Evolutionary conservation across 2,113 vertebrate species (phyloP), one percentile per base, ranked within the genome.

Genomic region (Tetraodon nigroviridis): DNA sequence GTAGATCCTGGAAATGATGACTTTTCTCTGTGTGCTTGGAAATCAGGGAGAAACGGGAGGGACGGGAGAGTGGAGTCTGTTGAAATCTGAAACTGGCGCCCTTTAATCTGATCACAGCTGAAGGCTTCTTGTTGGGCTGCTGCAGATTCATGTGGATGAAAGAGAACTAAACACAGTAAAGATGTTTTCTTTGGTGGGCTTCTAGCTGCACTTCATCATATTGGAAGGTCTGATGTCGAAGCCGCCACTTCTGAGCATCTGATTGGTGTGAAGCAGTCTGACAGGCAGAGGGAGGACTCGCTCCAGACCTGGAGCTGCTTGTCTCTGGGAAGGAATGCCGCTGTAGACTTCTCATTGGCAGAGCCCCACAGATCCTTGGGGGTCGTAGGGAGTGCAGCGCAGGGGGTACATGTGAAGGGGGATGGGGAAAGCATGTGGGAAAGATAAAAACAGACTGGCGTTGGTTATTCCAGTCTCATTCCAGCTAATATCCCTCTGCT

Each of bases 311-410:
- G 60, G 62, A 81, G 68, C 47, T 58, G 81, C 75, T 77, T 89
- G 86, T 90, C 76, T 90, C 87, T 71, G 64, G 89, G 88, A 89
- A 89, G 85, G 84, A 89, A 87, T 86, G 69, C 18, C 2, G 63
- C 54, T 59, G 62, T 71, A 67, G 71, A 60, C 63, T 71, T 73
- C 78, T 89, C 84, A 90, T 86, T 89, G 88, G 87, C 78, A 83
- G 86, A 82, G 68, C 74, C 75, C 61, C 45, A 27, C 69, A 83
- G 79, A 86, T 80, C 81, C 76, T 71, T 68, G 79, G 84, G 86
- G 78, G 74, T 80, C 44, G 70, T 21, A 54, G 55, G 62, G 64
- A 69, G 69, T 68, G 71, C 59, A 61, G 71, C 6, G 45, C 7
- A 48, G 64, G 75, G 46, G 69, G 73, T 69, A 62, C 21, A 44